These are phyloP conservation scores for Pentalonia nigronervosa DNA, from an alignment of 1,140 invertebrate species.

Conservation along the genomic window DNA sequence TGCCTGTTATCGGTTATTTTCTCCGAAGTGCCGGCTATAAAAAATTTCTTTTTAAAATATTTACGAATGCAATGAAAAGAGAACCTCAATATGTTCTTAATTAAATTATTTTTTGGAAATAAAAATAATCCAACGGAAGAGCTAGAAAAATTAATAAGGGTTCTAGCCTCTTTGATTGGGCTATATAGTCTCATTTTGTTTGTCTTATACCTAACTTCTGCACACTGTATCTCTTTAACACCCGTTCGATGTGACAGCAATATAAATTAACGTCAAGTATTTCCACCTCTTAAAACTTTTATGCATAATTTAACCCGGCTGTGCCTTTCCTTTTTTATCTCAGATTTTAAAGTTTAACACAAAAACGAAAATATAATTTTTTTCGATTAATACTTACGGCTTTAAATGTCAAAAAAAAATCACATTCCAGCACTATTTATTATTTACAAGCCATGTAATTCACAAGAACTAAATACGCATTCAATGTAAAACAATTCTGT, in stretches of 20 bases:
- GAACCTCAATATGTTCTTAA: not conserved
- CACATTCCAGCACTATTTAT: not conserved
- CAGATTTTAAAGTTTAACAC: not conserved
- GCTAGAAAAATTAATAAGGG: not conserved
- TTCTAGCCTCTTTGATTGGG: not conserved
- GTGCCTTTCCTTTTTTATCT: not conserved
- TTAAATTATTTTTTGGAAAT: not conserved
- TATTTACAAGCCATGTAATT: not conserved
- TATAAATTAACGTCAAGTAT: not conserved
- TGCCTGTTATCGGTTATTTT: not conserved
- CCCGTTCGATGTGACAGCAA: not conserved
- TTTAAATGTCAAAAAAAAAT: not conserved
- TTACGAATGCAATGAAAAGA: too few relatives aligned
- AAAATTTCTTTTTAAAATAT: too few relatives aligned
- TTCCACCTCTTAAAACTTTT: not conserved
- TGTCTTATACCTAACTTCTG: not conserved
- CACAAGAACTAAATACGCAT: too few relatives aligned
- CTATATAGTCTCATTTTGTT: not conserved
- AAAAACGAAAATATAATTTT: not conserved
- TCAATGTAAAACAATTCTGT: too few relatives aligned
- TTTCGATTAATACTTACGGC: not conserved
- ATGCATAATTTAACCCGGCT: not conserved
- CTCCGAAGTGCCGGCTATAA: too few relatives aligned
- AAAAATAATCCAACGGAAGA: not conserved
- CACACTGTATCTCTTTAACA: not conserved